Evolutionary conservation across 1,140 invertebrate genomes (phyloP), one percentile per base, ranked within the genome.

Genomic region (Protaetia brevitarsis): DNA sequence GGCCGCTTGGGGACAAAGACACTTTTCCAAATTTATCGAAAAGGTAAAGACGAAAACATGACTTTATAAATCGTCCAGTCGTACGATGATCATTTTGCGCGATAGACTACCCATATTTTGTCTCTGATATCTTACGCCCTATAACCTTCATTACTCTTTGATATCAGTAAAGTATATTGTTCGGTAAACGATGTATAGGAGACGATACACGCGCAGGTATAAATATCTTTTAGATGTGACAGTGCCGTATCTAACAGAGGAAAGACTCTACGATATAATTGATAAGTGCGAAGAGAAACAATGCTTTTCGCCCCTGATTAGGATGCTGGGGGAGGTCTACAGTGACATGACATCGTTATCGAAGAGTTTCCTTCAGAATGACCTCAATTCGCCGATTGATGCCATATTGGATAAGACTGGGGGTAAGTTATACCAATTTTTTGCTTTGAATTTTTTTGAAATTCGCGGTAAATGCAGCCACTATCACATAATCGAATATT

Each of bases 311-410:
- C 79, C 83, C 37, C 76, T 93, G 13, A 87, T 89, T 66, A 82
- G 87, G 36, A 87, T 86, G 21, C 78, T 93, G 29, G 87, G 87
- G 19, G 83, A 87, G 71, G 85, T 91, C n/a, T 93, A 88, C 77
- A 89, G 87, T 58, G 86, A 82, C 62, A 83, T 88, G 51, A 87
- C 90, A 64, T 83, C 83, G 26, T 76, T 93, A n/a, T 84, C 86
- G 69, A 80, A 83, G 62, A 91, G 89, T 80, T 90, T 91, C 78
- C 79, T 84, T 41, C 77, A 79, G 51, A 77, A 76, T 41, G 76
- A 80, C 11, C 3, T 64, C 1, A 61, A 37, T 41, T 65, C 59
- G 10, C 63, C 58, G 3, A 36, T 65, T 11, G 63, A 65, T 65
- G 45, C 56, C 21, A 63, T 63, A 19, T 31, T 67, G 23, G 66